A percentile compares a stretch with the other conserved stretches of the same genome.
Conservation (phyloP, 1,140 invertebrate species). For the Drosophila ambigua region DNA sequence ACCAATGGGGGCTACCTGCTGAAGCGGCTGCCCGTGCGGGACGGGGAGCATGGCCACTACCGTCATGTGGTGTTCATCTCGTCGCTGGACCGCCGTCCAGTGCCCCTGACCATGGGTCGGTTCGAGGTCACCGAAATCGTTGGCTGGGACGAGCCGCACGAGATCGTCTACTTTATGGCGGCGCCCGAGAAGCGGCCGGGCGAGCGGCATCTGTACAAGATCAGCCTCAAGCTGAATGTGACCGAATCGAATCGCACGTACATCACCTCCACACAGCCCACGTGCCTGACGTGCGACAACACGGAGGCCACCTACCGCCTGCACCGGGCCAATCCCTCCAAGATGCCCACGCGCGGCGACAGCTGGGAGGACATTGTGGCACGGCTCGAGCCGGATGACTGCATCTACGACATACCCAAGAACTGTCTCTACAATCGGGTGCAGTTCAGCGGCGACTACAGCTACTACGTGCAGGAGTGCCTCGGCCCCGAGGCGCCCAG, state of each 20-base stretch:
- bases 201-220: slow-evolving; percentile 90
- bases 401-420: slow-evolving; percentile 84
- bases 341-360: slow-evolving; percentile 36
- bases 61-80: slow-evolving; percentile 85
- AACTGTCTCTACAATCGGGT: slow-evolving; percentile 87
- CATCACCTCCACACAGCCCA: slow-evolving; percentile 76
- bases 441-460: slow-evolving; percentile 87
- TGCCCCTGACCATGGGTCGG: slow-evolving; percentile 87
- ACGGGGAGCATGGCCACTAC: slow-evolving; percentile 85
- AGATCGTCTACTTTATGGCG: slow-evolving; percentile 88
- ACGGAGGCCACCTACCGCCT: slow-evolving; percentile 68
- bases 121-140: slow-evolving; percentile 88
- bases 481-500: slow-evolving; percentile 89
- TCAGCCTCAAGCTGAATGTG: slow-evolving; percentile 84
- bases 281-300: slow-evolving; percentile 82
- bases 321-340: slow-evolving; percentile 55
- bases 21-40: slow-evolving; percentile 86
- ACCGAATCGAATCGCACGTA: slow-evolving; percentile 81
- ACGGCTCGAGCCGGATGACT: slow-evolving; percentile 68
- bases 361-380: slow-evolving; percentile 71
- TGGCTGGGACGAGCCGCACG: slow-evolving; percentile 87
- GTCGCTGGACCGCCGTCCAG: slow-evolving; percentile 80
- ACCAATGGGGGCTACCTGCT: slow-evolving; percentile 84
- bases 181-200: slow-evolving; percentile 88
- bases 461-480: slow-evolving; percentile 88